Evolutionary conservation across 2,888 invertebrate genomes (phyloP), one percentile per base, ranked within the genome.

Genomic region (Mactromeris polynyma): DNA sequence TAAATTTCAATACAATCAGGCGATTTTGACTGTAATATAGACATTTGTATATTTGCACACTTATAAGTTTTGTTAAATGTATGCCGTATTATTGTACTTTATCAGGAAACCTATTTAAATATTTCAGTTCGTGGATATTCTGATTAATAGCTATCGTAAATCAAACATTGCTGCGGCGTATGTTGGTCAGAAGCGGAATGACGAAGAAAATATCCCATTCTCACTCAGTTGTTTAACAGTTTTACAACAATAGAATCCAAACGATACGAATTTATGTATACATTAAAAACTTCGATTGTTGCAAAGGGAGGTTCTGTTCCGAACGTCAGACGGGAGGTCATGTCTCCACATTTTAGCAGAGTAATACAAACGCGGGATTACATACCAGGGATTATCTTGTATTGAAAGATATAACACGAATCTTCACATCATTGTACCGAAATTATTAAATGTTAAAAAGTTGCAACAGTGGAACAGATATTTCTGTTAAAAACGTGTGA

Each of bases 211-310:
- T 19, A 79, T 85, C 0, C 14, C 31, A 3, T 81, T 81, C 26
- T 77, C 79, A 2, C 85, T 83, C 3, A 89, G 81, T 40, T 86
- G 81, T 36, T 21, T 36, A 1, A 40, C 0, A 14, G 77, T 26
- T 83, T 86, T 33, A 36, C 64, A 7, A 36, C 42, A 1, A 80
- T 90, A 26, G 89, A 90, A 79, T 77, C 90, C 7, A n/a, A 87
- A 21, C 40, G 89, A 2, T 90, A 90, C 42, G 79, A 88, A 9
- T 87, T 88, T 7, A 64, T 90, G 33, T 90, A 89, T 42, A 84
- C 81, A 11, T 33, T 90, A 11, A 80, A 89, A 38, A 79, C 81
- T 46, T 88, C 90, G 2, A 42, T 90, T 42, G 17, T 38, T 4
- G 51, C 69, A 54, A 81, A 85, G 7, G 54, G 31, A 11, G 46